phyloP scores from a whole-genome alignment of 1,140 invertebrate genomes.

The Bombyx mori region ASM3026992v2 NC_085118.1:12064001-12064500 shows the following conservation, averaged over 20 bases:
- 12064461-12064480: constrained; percentile 1
- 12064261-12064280: constrained; percentile 5
- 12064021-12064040: constrained; percentile 40
- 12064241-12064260: constrained; percentile 31
- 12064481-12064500: background rate
- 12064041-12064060: constrained; percentile 61
- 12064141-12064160: constrained; percentile 40
- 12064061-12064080: constrained; percentile 63
- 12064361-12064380: background rate
- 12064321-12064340: background rate
- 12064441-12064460: background rate
- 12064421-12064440: constrained; percentile 45
- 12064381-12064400: constrained; percentile 1
- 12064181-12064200: constrained; percentile 6
- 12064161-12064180: constrained; percentile 14
- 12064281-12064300: background rate
- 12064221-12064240: constrained; percentile 32
- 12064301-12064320: background rate
- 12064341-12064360: background rate
- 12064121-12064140: constrained; percentile 25
- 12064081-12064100: constrained; percentile 47
- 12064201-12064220: background rate
- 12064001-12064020: constrained; percentile 29
- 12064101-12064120: constrained; percentile 46
- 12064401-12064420: constrained; percentile 5